Evolutionary conservation across 1,140 invertebrate species (phyloP), one percentile per base, ranked within the genome.

Genomic region (Lethocerus indicus): DNA sequence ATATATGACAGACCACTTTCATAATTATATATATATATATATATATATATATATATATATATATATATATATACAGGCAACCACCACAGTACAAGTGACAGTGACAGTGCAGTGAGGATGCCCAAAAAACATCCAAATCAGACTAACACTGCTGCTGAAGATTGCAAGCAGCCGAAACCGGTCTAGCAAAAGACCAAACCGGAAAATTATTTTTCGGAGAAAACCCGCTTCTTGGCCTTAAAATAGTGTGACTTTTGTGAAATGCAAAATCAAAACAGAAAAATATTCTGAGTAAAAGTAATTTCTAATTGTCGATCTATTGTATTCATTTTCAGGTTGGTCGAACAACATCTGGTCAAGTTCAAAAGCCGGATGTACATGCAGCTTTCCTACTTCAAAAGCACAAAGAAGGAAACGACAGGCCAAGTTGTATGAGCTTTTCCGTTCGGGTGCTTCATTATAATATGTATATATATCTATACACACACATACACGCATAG

Each of bases 311-410:
- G n/a, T 5, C 37, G 3, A 21, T 26, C 20, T 47, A 13, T 46
- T 16, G 20, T 49, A 13, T 44, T 41, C 20, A n/a, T 39, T 56
- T 56, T 14, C 46, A 57, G 56, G 37, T 7, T 51, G n/a, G 62
- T 66, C 6, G 62, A 66, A 47, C 61, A 63, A 36, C 60, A 67
- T 13, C 40, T 67, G 21, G 59, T 59, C 13, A 57, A 56, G 9
- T 63, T 65, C 2, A 64, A 67, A 37, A 53, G 58, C 5, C 57
- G 59, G 36, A 68, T 67, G 66, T 57, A 59, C 18, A 53, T 68
- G 32, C 66, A 67, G 45, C 39, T 68, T 20, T 59, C 63, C 27
- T 66, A 64, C 49, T 67, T 67, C 36, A 51, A n/a, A n/a, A n/a
- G n/a, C 41, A n/a, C 41, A 43, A n/a, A n/a, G n/a, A n/a, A n/a